A percentile compares a stretch with the other conserved stretches of the same genome.
phyloP scores from a whole-genome alignment of 2,797 vertebrate species.

The Crenichthys baileyi region DNA sequence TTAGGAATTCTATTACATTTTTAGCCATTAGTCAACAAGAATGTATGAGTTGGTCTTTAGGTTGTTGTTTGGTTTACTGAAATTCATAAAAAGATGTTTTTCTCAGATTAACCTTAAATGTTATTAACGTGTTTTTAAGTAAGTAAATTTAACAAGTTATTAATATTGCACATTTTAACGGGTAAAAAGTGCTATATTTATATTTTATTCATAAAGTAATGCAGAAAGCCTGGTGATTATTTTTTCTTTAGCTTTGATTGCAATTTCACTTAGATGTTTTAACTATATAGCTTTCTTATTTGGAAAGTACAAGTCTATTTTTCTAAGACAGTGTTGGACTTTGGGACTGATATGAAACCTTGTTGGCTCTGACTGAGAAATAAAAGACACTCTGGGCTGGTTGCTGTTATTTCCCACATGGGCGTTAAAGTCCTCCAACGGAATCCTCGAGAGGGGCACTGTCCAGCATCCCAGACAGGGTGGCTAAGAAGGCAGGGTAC shows the following conservation, averaged over 20 bases:
- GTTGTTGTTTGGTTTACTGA: not conserved
- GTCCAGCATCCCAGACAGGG: no score
- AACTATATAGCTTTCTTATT: not conserved
- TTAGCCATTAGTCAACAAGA: not conserved
- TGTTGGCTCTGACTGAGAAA: not conserved
- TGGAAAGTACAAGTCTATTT: not conserved
- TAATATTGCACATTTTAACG: no score
- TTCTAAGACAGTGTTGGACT: not conserved
- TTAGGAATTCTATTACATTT: not conserved
- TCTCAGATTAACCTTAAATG: no score
- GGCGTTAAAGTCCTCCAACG: no score
- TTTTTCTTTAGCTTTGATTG: not conserved
- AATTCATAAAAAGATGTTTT: not conserved
- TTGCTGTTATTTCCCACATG: no score
- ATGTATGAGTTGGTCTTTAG: not conserved
- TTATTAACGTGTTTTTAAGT: not conserved
- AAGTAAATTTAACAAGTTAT: not conserved
- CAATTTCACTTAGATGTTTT: not conserved
- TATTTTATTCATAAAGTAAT: not conserved
- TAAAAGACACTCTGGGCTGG: not conserved
- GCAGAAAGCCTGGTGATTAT: not conserved
- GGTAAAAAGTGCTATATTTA: not conserved
- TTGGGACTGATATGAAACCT: not conserved
- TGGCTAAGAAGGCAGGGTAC: no score
- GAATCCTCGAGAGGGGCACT: no score